phyloP scores from a whole-genome alignment of 2,888 invertebrate genomes.

The Scaeva pyrastri region DNA sequence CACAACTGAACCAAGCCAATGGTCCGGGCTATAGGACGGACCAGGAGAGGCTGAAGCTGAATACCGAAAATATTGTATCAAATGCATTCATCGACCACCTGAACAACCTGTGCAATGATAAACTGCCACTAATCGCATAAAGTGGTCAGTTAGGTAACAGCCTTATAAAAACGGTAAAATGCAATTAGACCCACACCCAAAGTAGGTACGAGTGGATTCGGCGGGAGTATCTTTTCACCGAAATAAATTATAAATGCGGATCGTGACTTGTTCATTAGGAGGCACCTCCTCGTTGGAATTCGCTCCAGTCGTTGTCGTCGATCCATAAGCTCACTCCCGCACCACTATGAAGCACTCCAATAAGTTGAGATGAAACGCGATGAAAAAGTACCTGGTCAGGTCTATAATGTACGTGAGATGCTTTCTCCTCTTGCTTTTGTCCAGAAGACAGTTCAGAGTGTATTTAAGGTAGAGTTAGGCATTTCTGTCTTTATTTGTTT shows the following conservation, averaged over 20 bases:
- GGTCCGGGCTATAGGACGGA: neutral
- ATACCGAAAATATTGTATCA: constrained; percentile 63
- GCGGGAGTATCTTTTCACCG: constrained; percentile 74
- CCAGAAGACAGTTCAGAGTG: neutral
- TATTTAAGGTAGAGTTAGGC: no score
- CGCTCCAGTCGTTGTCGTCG: no score
- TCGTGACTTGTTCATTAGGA: constrained; percentile 75
- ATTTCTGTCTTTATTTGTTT: neutral
- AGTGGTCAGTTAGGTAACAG: constrained; percentile 74
- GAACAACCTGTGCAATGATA: constrained; percentile 73
- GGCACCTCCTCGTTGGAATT: constrained; percentile 62
- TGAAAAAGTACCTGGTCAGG: constrained; percentile 19
- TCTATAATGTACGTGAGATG: constrained; percentile 16
- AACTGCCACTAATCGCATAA: constrained; percentile 72
- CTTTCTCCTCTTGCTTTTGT: constrained; percentile 50
- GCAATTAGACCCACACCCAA: constrained; percentile 76
- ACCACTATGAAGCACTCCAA: neutral
- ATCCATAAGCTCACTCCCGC: no score
- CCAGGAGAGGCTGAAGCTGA: constrained; percentile 1
- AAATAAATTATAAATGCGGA: constrained; percentile 76
- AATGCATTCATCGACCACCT: constrained; percentile 71
- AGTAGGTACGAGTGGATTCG: constrained; percentile 60
- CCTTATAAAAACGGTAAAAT: constrained; percentile 72
- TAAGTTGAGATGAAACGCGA: constrained; percentile 11
- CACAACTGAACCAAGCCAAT: neutral